These are phyloP conservation scores for Acanthosepion esculentum DNA, from an alignment of 2,888 invertebrate genomes.

Conservation along the genomic window DNA sequence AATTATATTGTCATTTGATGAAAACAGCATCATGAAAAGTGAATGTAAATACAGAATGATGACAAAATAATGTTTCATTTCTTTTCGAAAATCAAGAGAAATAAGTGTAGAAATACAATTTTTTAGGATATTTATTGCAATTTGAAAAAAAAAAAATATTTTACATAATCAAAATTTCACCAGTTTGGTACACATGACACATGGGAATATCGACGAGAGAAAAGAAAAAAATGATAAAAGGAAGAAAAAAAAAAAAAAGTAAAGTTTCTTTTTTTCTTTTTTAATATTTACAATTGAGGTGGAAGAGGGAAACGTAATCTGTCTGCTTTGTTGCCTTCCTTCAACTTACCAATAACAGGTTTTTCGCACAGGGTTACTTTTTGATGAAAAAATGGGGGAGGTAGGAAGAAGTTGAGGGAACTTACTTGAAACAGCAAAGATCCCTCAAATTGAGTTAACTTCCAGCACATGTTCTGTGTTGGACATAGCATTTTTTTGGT, in stretches of 20 bases:
- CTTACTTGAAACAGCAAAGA: constrained; percentile 22
- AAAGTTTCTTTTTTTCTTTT: neutral
- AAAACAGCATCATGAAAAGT: neutral
- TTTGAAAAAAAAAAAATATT: constrained; percentile 24
- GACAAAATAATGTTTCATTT: neutral
- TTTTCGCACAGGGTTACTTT: neutral
- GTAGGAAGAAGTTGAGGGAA: neutral
- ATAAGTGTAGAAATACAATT: constrained; percentile 15
- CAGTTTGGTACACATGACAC: constrained; percentile 33
- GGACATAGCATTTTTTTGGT: neutral
- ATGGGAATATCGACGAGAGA: constrained; percentile 33
- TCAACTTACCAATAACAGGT: constrained; percentile 13
- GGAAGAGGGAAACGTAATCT: constrained; percentile 1
- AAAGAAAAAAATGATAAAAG: constrained; percentile 20
- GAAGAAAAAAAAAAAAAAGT: neutral
- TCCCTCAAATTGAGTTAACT: neutral
- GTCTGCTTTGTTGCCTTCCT: constrained; percentile 33
- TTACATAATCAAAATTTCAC: constrained; percentile 33
- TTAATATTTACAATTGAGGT: constrained; percentile 15
- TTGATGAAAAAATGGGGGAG: constrained; percentile 20
- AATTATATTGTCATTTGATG: no score
- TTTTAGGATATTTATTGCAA: constrained; percentile 33
- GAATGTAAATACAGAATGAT: neutral
- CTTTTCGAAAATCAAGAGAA: neutral
- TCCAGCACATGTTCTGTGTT: neutral